Evolutionary conservation across 2,797 vertebrate genomes (phyloP), one percentile per base, ranked within the genome.

Genomic region (Microhierax caerulescens): DNA sequence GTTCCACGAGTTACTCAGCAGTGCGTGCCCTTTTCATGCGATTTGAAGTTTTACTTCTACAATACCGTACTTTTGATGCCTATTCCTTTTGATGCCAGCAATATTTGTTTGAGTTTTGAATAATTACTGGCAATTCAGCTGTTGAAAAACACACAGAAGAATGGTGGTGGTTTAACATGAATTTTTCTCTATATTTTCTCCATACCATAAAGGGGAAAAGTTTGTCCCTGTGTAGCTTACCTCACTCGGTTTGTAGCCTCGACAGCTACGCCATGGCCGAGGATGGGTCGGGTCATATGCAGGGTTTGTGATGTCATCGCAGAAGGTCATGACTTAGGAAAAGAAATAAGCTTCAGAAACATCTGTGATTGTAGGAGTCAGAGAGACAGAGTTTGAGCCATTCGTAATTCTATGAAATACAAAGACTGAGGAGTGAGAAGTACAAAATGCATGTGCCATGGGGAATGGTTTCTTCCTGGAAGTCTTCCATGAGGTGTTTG

Each of bases 101-200:
- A 14, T 32, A 54, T 77, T 85, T 2, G 1, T 81, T 88, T 92
- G 8, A 85, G 95, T 68, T 86, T 74, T 4, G 7, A 75, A 89
- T 90, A 41, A 61, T 90, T 86, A 43, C 61, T 85, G 79, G 60
- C 30, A 84, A 27, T 83, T 80, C 48, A 82, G 9, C 47, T 88
- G 83, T 63, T 84, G 57, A 94, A 91, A 85, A 92, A 43, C 20
- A 73, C 41, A 83, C 30, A 61, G 85, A 94, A 90, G 36, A 95
- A 53, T 53, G 17, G 30, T 59, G 36, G 13, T 79, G n/a, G 39
- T 80, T 92, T 79, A 89, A 36, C 13, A 25, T 54, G 0, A 25
- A 3, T 63, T 73, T 88, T 90, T 76, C 77, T 74, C 22, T 48
- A 5, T 56, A n/a, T 70, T 61, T 95, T 95, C 81, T 72, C 69